A percentile compares a stretch with the other conserved stretches of the same genome.
Evolutionary conservation across 2,888 invertebrate species (phyloP).

Genomic region (Synanthedon tipuliformis): DNA sequence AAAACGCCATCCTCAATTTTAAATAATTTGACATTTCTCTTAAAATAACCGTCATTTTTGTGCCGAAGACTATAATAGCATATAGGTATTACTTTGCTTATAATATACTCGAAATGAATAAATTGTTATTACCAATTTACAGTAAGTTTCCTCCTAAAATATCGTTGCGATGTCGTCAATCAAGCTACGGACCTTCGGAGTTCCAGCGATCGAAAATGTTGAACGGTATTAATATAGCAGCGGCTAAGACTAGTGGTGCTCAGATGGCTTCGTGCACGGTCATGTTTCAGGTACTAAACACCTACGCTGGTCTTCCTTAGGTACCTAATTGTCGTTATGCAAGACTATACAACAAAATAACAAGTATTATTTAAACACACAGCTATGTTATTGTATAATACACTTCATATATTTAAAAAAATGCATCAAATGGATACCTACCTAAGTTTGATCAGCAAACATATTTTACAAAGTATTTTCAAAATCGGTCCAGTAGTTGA

Average conservation of each 20-base stretch:
- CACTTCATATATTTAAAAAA: neutral
- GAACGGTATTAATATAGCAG: slow-evolving; percentile 40
- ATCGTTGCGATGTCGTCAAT: slow-evolving; percentile 17
- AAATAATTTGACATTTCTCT: too few relatives aligned
- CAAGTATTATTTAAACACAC: neutral
- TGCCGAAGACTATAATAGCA: too few relatives aligned
- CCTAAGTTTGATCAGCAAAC: too few relatives aligned
- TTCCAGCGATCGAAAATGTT: slow-evolving; percentile 31
- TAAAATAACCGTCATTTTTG: too few relatives aligned
- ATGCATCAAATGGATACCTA: too few relatives aligned
- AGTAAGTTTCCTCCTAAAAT: neutral
- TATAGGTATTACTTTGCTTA: neutral
- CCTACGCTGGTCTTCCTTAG: too few relatives aligned
- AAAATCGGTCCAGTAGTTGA: too few relatives aligned
- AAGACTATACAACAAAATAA: too few relatives aligned
- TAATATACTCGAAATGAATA: neutral
- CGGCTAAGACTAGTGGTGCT: slow-evolving; percentile 27
- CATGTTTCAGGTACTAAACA: slow-evolving; percentile 40
- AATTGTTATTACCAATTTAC: neutral
- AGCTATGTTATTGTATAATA: neutral
- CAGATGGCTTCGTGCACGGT: slow-evolving; percentile 44
- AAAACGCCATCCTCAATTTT: too few relatives aligned
- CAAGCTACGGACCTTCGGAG: slow-evolving; percentile 38
- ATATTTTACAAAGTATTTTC: too few relatives aligned
- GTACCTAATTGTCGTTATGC: too few relatives aligned